These are phyloP conservation scores for Adelges cooleyi DNA, from an alignment of 1,140 invertebrate genomes.

Conservation along the genomic window DNA sequence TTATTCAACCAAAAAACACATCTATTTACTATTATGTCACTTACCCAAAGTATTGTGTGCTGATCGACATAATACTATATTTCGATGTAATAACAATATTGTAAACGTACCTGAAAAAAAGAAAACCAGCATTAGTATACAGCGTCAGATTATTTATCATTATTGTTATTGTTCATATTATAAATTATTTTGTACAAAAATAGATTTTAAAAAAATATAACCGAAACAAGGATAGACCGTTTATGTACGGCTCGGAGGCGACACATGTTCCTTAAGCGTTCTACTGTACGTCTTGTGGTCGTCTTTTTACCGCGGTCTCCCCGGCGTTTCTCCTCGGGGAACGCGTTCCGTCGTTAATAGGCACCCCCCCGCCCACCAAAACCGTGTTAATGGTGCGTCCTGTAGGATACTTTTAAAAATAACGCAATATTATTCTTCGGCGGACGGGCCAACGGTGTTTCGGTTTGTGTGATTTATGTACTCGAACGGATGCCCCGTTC, in stretches of 20 bases:
- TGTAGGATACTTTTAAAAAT: slow-evolving; percentile 8
- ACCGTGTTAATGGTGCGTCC: slow-evolving; percentile 25
- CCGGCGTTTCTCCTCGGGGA: background rate
- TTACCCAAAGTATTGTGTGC: no score
- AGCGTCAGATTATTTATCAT: no score
- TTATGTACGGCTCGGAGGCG: background rate
- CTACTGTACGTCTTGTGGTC: no score
- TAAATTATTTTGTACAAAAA: background rate
- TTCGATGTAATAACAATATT: no score
- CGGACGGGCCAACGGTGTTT: background rate
- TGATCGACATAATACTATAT: no score
- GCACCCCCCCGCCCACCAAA: background rate
- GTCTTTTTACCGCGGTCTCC: background rate
- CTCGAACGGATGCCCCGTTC: slow-evolving; percentile 4
- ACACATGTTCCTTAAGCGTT: slow-evolving; percentile 18
- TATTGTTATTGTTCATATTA: no score
- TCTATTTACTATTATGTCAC: no score
- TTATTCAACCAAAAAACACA: no score
- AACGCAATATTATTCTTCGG: slow-evolving; percentile 24
- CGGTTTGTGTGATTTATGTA: slow-evolving; percentile 3
- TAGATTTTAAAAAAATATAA: background rate
- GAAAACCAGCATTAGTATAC: background rate
- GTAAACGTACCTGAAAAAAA: slow-evolving; percentile 10
- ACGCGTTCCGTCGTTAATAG: slow-evolving; percentile 24
- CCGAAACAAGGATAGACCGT: background rate